Percentiles rank a stretch among this genome's conserved stretches.
Conservation (phyloP, 1,140 invertebrate genomes). For the Drosophila nasuta region DNA sequence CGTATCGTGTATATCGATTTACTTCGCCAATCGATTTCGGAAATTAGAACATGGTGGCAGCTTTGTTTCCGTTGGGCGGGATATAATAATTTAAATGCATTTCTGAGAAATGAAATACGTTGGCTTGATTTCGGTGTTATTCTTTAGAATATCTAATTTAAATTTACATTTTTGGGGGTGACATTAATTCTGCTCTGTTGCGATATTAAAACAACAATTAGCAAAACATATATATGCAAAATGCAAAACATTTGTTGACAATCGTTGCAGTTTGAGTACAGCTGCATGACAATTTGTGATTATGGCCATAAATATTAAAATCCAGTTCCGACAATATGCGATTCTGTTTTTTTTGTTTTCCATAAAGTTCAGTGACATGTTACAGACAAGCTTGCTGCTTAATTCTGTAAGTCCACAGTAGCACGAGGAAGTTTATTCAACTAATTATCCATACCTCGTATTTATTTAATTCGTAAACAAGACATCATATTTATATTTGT, state of each 20-base stretch:
- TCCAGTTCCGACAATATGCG: conserved; percentile 45
- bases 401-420: conserved; percentile 1
- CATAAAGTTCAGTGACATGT: conserved; percentile 44
- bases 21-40: not conserved
- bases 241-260: conserved; percentile 13
- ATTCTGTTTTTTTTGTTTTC: conserved; percentile 8
- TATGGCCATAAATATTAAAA: conserved; percentile 55
- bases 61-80: not conserved
- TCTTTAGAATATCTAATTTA: not conserved
- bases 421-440: conserved; percentile 42
- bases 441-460: conserved; percentile 25
- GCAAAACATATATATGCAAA: conserved; percentile 15
- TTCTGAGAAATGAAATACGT: not conserved
- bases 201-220: not conserved
- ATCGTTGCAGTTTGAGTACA: conserved; percentile 37
- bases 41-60: not conserved
- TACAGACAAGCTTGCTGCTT: conserved; percentile 28
- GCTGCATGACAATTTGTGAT: conserved; percentile 41
- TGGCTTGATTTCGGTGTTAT: not conserved
- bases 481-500: conserved; percentile 10
- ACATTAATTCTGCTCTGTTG: not conserved
- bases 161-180: not conserved
- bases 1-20: no score
- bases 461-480: conserved; percentile 40
- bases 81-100: not conserved